Percentiles rank a stretch among this genome's conserved stretches.
These are phyloP conservation scores for Ommatoiulus sabulosus DNA, from an alignment of 2,888 invertebrate genomes.

Conservation along the genomic window DNA sequence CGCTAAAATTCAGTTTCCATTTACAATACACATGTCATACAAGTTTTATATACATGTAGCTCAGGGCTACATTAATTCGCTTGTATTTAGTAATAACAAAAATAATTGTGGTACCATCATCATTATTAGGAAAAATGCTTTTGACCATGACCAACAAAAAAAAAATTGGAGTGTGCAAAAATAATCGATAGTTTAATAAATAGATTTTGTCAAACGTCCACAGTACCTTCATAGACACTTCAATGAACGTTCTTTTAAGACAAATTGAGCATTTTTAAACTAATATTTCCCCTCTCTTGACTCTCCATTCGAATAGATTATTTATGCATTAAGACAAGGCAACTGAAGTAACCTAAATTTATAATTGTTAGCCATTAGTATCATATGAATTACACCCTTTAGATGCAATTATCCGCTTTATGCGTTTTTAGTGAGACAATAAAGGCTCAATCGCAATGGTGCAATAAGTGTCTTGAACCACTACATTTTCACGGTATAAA, in stretches of 20 bases:
- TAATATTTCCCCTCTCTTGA: no score
- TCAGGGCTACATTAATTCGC: no score
- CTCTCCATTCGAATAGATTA: neutral
- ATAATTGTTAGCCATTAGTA: neutral
- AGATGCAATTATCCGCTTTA: neutral
- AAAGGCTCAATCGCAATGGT: neutral
- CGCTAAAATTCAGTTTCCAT: no score
- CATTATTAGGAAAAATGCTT: no score
- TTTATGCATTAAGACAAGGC: neutral
- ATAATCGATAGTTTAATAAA: neutral
- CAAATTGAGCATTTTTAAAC: no score
- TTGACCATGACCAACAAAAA: slow-evolving; percentile 1
- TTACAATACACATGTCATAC: no score
- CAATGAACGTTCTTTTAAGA: neutral
- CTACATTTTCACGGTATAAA: no score
- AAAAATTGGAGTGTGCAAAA: neutral
- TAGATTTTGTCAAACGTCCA: neutral
- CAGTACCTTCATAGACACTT: no score
- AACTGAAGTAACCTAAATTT: neutral
- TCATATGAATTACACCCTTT: neutral
- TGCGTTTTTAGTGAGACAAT: neutral
- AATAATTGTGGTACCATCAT: no score
- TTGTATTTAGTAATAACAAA: no score
- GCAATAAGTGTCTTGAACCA: neutral
- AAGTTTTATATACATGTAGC: no score